Evolutionary conservation across 1,140 invertebrate species (phyloP).

Genomic region (Heliconius nattereri): DNA sequence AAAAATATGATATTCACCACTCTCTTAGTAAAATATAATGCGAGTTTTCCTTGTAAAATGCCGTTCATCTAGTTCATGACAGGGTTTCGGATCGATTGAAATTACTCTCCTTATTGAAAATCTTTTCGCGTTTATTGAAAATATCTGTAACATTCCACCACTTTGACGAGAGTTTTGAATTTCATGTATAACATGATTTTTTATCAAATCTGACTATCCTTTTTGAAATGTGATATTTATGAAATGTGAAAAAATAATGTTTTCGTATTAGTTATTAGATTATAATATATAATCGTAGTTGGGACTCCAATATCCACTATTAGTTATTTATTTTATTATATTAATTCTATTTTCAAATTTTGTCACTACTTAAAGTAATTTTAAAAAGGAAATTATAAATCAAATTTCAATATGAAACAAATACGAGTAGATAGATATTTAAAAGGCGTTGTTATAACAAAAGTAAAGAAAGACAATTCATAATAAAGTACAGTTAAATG

Average conservation of each 20-base stretch:
- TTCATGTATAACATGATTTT: neutral
- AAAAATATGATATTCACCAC: neutral
- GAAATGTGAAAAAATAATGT: neutral
- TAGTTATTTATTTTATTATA: no score
- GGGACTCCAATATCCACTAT: no score
- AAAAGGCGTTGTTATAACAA: neutral
- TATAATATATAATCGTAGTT: no score
- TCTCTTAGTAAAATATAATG: neutral
- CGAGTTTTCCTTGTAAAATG: neutral
- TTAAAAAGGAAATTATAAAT: no score
- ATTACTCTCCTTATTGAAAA: neutral
- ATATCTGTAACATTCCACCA: neutral
- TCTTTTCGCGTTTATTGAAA: neutral
- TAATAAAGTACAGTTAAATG: slow-evolving; percentile 2
- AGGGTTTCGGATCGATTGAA: neutral
- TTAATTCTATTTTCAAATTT: no score
- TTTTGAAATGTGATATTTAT: no score
- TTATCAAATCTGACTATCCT: neutral
- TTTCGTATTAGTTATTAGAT: no score
- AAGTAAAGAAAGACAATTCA: neutral
- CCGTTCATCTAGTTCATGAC: neutral
- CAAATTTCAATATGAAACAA: no score
- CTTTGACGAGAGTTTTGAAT: neutral
- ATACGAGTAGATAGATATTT: neutral
- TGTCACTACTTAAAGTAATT: no score